phyloP scores from a whole-genome alignment of 2,113 vertebrate species.

The Calyptomena viridis region DNA sequence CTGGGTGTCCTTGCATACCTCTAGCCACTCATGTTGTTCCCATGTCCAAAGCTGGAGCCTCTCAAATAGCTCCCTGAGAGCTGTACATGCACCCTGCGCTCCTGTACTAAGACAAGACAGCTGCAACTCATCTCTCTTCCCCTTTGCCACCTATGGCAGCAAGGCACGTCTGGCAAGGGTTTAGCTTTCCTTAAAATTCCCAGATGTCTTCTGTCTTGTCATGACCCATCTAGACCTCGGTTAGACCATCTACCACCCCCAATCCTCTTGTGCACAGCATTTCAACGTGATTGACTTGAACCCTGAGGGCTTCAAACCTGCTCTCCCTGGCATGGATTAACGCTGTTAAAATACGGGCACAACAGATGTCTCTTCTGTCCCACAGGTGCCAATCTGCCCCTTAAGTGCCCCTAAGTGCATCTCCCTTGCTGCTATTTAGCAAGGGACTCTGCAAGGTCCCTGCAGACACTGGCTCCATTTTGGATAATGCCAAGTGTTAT shows the following conservation, averaged over 20 bases:
- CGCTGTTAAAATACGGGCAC: conserved; percentile 31
- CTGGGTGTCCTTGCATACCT: not conserved
- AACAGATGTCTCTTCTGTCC: conserved; percentile 37
- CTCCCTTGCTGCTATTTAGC: not conserved
- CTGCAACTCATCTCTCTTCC: conserved; percentile 11
- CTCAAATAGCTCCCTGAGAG: not conserved
- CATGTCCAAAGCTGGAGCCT: not conserved
- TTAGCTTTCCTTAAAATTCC: conserved; percentile 18
- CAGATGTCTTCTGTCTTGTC: not conserved
- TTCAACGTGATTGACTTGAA: conserved; percentile 13
- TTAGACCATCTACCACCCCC: not conserved
- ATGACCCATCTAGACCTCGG: not conserved
- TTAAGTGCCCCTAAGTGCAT: not conserved
- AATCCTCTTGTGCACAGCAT: not conserved
- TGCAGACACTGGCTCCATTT: not conserved
- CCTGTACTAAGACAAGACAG: not conserved
- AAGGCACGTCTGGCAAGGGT: not conserved
- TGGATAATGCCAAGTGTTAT: not conserved
- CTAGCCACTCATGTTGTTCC: fast-evolving
- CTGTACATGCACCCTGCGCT: not conserved
- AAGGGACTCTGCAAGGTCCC: not conserved
- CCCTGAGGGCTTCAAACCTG: not conserved
- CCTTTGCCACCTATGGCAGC: not conserved
- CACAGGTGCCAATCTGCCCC: conserved; percentile 7
- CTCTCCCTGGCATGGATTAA: conserved; percentile 51